Percentiles rank a stretch among this genome's conserved stretches.
Evolutionary conservation across 2,888 invertebrate species (phyloP).

Genomic region (Siphlonurus alternatus): DNA sequence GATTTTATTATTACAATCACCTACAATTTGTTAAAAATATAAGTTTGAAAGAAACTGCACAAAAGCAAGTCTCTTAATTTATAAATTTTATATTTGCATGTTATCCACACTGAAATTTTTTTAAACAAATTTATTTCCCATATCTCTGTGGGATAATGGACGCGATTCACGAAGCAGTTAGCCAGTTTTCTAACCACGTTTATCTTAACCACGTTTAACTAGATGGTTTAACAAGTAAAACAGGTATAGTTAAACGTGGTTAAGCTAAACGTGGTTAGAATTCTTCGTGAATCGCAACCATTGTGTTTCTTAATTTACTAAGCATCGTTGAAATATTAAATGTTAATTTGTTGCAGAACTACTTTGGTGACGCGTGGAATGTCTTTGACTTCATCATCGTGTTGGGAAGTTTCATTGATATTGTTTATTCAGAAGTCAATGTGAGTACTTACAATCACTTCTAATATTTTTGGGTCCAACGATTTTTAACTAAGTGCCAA

Average conservation of each 20-base stretch:
- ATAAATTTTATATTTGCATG: neutral
- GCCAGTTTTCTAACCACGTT: too few species aligned
- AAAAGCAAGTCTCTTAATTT: neutral
- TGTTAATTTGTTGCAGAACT: slow-evolving; percentile 61
- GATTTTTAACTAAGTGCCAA: slow-evolving; percentile 9
- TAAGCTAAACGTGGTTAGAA: too few species aligned
- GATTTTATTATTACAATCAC: neutral
- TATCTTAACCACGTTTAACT: too few species aligned
- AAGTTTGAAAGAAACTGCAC: neutral
- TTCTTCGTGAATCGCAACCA: too few species aligned
- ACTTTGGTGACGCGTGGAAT: slow-evolving; percentile 97
- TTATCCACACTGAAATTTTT: too few species aligned
- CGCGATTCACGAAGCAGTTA: too few species aligned
- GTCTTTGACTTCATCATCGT: slow-evolving; percentile 96
- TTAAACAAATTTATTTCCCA: too few species aligned
- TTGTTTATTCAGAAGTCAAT: slow-evolving; percentile 90
- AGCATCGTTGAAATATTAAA: too few species aligned
- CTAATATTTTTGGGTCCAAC: slow-evolving; percentile 10
- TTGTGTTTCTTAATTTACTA: too few species aligned
- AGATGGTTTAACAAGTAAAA: too few species aligned
- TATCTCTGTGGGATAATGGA: too few species aligned
- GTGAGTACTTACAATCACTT: slow-evolving; percentile 47
- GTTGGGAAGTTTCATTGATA: slow-evolving; percentile 91
- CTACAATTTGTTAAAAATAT: neutral
- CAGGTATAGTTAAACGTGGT: too few species aligned